Percentiles rank a stretch among this genome's conserved stretches.
Evolutionary conservation across 64 coral and sea anemone species (phyloP).

Genomic region (Platygyra sinensis): DNA sequence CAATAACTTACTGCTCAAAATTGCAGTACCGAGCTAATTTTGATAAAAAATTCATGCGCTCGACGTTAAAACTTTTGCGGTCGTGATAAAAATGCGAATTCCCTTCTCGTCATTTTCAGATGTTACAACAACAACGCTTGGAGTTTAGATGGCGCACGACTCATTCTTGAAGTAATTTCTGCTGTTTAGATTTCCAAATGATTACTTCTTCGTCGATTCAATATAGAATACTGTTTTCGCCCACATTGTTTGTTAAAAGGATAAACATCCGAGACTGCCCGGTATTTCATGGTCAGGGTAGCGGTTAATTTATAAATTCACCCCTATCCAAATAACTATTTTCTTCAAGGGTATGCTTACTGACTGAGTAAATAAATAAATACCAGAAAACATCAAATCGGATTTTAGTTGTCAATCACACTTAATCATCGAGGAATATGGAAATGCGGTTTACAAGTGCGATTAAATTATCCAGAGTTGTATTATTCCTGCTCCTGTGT

Average conservation of each 20-base stretch:
- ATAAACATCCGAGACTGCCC: constrained; percentile 20
- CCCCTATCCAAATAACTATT: neutral
- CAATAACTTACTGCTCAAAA: constrained; percentile 63
- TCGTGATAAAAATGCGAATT: neutral
- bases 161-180: constrained; percentile 3
- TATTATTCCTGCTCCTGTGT: neutral
- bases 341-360: constrained; percentile 4
- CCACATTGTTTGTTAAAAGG: constrained; percentile 20
- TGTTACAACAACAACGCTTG: neutral
- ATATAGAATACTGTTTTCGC: neutral
- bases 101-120: neutral
- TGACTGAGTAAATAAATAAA: constrained; percentile 22
- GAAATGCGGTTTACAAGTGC: neutral
- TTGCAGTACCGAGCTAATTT: constrained; percentile 79
- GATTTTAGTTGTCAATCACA: constrained; percentile 34
- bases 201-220: neutral
- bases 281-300: constrained; percentile 26
- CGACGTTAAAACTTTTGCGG: constrained; percentile 13
- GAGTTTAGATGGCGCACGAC: neutral
- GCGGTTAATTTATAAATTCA: constrained; percentile 28
- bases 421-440: neutral
- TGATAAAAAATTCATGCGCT: constrained; percentile 72
- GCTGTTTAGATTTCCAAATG: neutral
- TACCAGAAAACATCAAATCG: constrained; percentile 5
- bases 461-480: constrained; percentile 19